A percentile compares a stretch with the other conserved stretches of the same genome.
Evolutionary conservation across 1,140 invertebrate genomes (phyloP).

Genomic region (Trachymyrmex septentrionalis): DNA sequence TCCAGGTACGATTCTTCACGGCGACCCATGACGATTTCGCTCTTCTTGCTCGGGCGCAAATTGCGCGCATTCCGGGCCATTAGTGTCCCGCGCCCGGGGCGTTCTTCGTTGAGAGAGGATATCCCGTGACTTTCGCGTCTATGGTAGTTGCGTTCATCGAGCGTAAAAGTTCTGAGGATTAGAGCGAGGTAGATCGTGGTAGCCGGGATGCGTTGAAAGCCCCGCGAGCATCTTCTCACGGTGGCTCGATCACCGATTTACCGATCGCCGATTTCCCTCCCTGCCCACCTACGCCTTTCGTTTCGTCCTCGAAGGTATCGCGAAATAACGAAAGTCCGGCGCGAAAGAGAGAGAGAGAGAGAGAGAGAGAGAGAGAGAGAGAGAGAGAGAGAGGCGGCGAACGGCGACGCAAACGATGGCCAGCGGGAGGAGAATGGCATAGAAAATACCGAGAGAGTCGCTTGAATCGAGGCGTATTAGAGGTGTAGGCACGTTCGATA

Average conservation of each 20-base stretch:
- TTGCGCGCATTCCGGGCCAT: conserved; percentile 42
- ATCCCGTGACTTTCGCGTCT: conserved; percentile 54
- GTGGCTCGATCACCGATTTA: conserved; percentile 62
- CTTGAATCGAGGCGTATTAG: conserved; percentile 45
- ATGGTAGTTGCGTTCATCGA: conserved; percentile 35
- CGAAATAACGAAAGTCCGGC: conserved; percentile 17
- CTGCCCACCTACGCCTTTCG: conserved; percentile 17
- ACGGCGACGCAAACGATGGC: conserved; percentile 20
- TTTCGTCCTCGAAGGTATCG: conserved; percentile 2
- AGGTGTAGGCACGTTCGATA: conserved; percentile 73
- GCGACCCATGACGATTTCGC: conserved; percentile 26
- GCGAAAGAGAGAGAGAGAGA: neutral
- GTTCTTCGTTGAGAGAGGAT: neutral
- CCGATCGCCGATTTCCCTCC: conserved; percentile 46
- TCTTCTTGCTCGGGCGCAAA: conserved; percentile 8
- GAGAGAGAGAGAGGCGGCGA: neutral
- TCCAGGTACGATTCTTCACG: conserved; percentile 10
- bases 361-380: neutral
- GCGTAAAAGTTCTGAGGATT: conserved; percentile 18
- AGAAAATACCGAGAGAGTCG: conserved; percentile 52
- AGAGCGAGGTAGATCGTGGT: conserved; percentile 22
- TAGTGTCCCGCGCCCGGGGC: conserved; percentile 36
- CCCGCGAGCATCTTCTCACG: conserved; percentile 67
- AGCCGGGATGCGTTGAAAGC: conserved; percentile 54
- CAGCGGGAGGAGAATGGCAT: conserved; percentile 9